A percentile compares a stretch with the other conserved stretches of the same genome.
phyloP scores from a whole-genome alignment of 2,113 vertebrate species.

The Ciconia boyciana region DNA sequence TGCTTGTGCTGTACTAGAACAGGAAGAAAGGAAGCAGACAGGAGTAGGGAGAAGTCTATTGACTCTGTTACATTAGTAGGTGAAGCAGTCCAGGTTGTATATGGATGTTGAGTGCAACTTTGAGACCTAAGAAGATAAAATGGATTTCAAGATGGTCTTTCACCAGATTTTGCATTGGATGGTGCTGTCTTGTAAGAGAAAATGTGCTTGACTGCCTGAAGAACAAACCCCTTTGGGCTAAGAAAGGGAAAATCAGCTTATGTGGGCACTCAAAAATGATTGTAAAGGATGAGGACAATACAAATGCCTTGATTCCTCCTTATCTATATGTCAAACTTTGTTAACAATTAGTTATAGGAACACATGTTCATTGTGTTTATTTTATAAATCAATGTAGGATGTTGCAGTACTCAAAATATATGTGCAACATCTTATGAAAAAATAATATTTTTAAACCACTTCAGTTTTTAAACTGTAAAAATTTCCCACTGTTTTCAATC shows the following conservation, averaged over 20 bases:
- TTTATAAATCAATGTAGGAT: not conserved
- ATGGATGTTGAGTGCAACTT: not conserved
- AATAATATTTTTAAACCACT: not conserved
- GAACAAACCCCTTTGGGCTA: not conserved
- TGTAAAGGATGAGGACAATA: not conserved
- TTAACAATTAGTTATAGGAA: not conserved
- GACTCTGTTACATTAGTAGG: accelerated
- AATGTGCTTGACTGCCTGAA: not conserved
- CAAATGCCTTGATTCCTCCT: not conserved
- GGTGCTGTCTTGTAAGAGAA: not conserved
- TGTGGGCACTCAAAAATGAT: not conserved
- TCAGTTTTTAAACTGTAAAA: not conserved
- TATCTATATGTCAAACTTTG: not conserved
- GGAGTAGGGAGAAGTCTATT: not conserved
- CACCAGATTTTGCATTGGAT: not conserved
- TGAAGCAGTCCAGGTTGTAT: not conserved
- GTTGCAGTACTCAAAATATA: not conserved
- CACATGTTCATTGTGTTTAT: not conserved
- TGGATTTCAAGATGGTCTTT: not conserved
- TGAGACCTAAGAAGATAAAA: not conserved
- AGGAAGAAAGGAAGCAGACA: not conserved
- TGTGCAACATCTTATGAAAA: not conserved
- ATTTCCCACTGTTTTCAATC: not conserved
- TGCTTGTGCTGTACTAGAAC: not conserved
- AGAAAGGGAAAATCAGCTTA: not conserved